Base-by-base conservation (phyloP, 2,113 vertebrate species). In the Nerophis lumbriciformis region DNA sequence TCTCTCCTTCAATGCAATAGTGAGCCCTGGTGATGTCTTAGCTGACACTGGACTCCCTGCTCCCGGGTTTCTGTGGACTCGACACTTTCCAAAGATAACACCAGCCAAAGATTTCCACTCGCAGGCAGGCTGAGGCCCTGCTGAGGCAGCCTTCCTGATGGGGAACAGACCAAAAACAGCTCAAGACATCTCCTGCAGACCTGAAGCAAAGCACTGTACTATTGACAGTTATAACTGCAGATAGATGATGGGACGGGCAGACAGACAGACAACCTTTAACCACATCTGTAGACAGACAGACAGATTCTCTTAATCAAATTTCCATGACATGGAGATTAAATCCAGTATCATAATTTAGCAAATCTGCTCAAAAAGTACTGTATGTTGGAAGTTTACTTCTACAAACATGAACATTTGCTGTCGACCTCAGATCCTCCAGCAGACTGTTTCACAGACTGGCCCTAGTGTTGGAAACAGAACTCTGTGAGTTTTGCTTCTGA, bases 21-120 rank as follows among this genome's bases (percentile, higher is more conserved):
- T 75, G 76, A 72, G 85, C 82, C 77, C 71, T 54, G 81, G 73
- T 12, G 42, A 78, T 53, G 19, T 80, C 75, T 69, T 74, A 44
- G 83, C 86, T 89, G 85, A 82, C 89, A 90, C 86, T 90, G 80
- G 87, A 85, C 88, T 88, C 84, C 65, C 56, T 79, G 83, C 82
- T 84, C 77, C 77, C 78, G 64, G 80, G 82, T 82, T 92, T 93
- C 88, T 90, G 90, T 90, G 88, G 90, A 87, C 87, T 92, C 90
- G 84, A 91, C 88, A 42, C 89, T 91, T 93, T 93, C 91, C 88
- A 93, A 92, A 94, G 91, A 92, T 92, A 93, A 92, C 88, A 89
- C 37, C 51, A 71, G 78, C 88, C 89, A 83, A 82, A 85, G 77
- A 80, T 88, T 85, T 89, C 84, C 84, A 85, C 88, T 91, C 87